A percentile compares a stretch with the other conserved stretches of the same genome.
Conservation (phyloP, 2,113 vertebrate species). For the Oncorhynchus gorbuscha region DNA sequence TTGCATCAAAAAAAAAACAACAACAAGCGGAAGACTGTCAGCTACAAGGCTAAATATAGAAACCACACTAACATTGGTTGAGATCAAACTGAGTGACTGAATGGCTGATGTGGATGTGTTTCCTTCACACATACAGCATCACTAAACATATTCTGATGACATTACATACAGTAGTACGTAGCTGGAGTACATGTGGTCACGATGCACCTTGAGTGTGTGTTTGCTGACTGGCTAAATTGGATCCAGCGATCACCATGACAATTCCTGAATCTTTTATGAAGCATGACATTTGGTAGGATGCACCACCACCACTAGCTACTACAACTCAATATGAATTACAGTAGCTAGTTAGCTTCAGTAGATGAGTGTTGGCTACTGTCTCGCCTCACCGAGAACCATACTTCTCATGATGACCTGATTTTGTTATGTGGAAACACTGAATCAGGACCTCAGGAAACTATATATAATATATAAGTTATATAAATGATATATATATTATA, state of each 20-base stretch:
- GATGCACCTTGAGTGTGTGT: not conserved
- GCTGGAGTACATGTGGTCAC: not conserved
- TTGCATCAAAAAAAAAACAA: not conserved
- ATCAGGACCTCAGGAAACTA: too few relatives aligned
- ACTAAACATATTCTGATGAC: not conserved
- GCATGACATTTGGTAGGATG: not conserved
- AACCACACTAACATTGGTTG: too few relatives aligned
- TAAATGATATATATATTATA: too few relatives aligned
- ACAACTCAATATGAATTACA: not conserved
- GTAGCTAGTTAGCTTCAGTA: not conserved
- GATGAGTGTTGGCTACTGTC: not conserved
- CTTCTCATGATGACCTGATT: too few relatives aligned
- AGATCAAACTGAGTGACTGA: too few relatives aligned
- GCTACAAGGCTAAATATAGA: not conserved
- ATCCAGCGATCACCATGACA: slow-evolving; percentile 42
- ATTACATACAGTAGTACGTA: not conserved
- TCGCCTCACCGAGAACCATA: not conserved
- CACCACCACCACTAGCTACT: too few relatives aligned
- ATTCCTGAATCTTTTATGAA: slow-evolving; percentile 55
- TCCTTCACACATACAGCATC: not conserved
- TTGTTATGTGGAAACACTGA: too few relatives aligned
- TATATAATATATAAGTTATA: too few relatives aligned
- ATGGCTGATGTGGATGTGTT: too few relatives aligned
- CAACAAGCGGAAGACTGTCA: not conserved
- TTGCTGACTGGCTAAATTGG: slow-evolving; percentile 25